Evolutionary conservation across 2,888 invertebrate species (phyloP), one percentile per base, ranked within the genome.

Genomic region (Anoplius nigerrimus): DNA sequence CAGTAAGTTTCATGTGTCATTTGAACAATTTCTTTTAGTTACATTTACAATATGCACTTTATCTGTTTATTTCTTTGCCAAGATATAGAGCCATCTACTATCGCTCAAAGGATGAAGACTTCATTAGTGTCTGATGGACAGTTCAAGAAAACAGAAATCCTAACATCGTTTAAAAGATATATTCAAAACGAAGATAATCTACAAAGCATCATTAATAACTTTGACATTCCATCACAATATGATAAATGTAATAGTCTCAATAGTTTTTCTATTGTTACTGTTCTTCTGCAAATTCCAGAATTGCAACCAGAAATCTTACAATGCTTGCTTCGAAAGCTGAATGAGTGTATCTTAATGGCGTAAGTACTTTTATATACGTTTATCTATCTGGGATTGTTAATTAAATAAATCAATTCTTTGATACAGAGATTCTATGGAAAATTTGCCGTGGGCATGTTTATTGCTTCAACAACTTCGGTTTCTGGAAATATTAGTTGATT

Each of bases 381-480:
- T 43, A 27, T 58, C n/a, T 55, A 53, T 57, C 11, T 24, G 4
- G 51, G 13, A 65, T 59, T 22, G 21, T 52, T 51, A 11, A 58
- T 53, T 51, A 21, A 46, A 18, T 24, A 53, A 48, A 1, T 48
- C 11, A 22, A 11, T 48, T 27, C 53, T 27, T 64, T 42, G 52
- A 75, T 73, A 58, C 59, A 85, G 82, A 55, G 81, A 83, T 55
- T 79, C 76, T 18, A 68, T 79, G 15, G 87, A 89, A 20, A 88
- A 89, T 46, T 79, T 90, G 1, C 89, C 89, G 0, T 87, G 91
- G 83, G 90, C 94, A 46, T 90, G 92, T 59, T 89, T 93, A 82
- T 90, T 95, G 75, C 81, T 95, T 22, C 92, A 92, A 75, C 93
- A 94, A 71, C 90, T 95, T 68, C 92, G 93, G 21, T 92, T 93